phyloP scores from a whole-genome alignment of 2,888 invertebrate species.

The Bembecia ichneumoniformis region DNA sequence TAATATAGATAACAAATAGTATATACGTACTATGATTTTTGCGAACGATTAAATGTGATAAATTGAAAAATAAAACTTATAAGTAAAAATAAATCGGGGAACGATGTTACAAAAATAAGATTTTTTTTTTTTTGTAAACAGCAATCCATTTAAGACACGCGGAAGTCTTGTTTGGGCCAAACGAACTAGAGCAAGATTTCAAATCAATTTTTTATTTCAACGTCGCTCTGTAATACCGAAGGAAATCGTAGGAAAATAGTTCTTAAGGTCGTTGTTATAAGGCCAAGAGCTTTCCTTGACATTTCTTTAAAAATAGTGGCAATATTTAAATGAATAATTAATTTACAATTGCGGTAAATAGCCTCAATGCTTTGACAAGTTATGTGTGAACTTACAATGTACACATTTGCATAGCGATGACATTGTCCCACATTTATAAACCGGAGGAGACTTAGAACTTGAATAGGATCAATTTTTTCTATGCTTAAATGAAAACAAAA shows the following conservation, averaged over 20 bases:
- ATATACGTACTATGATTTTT: too few relatives aligned
- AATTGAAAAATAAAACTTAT: too few relatives aligned
- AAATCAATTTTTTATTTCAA: not conserved
- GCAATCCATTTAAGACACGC: constrained; percentile 5
- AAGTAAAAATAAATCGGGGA: not conserved
- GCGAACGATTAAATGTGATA: too few relatives aligned
- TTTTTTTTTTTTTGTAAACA: not conserved
- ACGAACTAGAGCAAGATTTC: not conserved
- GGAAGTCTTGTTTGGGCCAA: constrained; percentile 2
- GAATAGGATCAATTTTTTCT: constrained; percentile 10
- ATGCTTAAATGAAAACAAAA: not conserved
- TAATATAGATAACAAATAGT: too few relatives aligned
- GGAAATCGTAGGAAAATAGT: constrained; percentile 16
- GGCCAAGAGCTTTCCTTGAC: constrained; percentile 21
- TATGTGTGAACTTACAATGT: not conserved
- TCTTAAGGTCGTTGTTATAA: constrained; percentile 26
- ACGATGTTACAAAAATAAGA: not conserved
- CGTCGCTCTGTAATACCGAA: constrained; percentile 9
- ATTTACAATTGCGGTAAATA: not conserved
- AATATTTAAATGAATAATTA: not conserved
- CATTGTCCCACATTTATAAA: constrained; percentile 51
- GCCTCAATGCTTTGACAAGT: not conserved
- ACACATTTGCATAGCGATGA: constrained; percentile 14
- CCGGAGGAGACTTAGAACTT: constrained; percentile 25
- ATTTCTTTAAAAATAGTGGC: not conserved